phyloP scores from a whole-genome alignment of 2,797 vertebrate genomes.

The Podarcis lilfordi region DNA sequence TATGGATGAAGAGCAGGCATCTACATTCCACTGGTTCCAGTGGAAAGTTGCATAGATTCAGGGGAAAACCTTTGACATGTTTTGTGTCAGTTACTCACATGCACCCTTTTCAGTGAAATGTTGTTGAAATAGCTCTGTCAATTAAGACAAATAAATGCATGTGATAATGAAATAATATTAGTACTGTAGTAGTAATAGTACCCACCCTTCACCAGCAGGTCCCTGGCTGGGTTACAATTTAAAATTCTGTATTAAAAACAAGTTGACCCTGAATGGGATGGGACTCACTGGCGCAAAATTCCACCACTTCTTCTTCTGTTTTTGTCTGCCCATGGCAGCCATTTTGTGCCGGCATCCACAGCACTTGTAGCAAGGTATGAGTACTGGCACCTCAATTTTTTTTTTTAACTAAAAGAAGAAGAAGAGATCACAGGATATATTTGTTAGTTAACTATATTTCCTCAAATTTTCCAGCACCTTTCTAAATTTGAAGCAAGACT shows the following conservation, averaged over 20 bases:
- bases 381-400: no score
- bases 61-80: not conserved
- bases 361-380: no score
- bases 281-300: no score
- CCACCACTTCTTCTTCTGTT: no score
- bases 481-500: constrained; percentile 5
- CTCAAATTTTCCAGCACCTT: constrained; percentile 2
- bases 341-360: no score
- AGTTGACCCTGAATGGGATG: no score
- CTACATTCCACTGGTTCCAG: not conserved
- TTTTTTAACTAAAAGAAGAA: no score
- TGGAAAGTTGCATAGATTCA: constrained; percentile 13
- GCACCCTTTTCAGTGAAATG: not conserved
- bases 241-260: no score
- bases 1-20: not conserved
- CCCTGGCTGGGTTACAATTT: no score
- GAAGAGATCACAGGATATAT: not conserved
- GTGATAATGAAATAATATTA: not conserved
- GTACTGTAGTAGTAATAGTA: no score
- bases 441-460: not conserved
- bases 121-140: not conserved
- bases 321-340: no score
- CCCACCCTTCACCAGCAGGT: no score
- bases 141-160: not conserved
- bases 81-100: not conserved